Conservation (phyloP, 2,797 vertebrate species). For the Hylomyscus alleni region DNA sequence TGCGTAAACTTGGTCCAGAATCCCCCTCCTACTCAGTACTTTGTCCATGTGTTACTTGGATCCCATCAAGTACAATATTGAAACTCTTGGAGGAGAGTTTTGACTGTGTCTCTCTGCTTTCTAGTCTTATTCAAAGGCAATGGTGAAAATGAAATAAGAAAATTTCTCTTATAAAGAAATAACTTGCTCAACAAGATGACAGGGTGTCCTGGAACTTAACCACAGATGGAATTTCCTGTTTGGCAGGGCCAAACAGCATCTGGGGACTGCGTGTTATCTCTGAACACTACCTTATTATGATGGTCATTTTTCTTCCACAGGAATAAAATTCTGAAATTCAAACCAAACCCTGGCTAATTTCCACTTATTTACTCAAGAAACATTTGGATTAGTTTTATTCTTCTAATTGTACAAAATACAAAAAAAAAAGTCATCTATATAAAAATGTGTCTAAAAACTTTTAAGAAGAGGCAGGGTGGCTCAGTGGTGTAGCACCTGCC, state of each 20-base stretch:
- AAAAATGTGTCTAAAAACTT: not conserved
- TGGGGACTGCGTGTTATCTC: not conserved
- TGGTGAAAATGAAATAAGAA: not conserved
- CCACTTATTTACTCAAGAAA: slow-evolving; percentile 7
- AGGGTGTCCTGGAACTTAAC: not conserved
- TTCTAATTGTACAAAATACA: slow-evolving; percentile 4
- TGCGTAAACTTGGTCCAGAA: slow-evolving; percentile 25
- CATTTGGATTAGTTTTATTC: slow-evolving; percentile 26
- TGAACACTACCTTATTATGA: not conserved
- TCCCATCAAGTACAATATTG: not conserved
- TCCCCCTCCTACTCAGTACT: not conserved
- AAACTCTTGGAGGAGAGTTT: not conserved
- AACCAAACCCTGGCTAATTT: slow-evolving; percentile 29
- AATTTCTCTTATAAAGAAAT: not conserved
- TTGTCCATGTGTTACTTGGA: slow-evolving; percentile 11
- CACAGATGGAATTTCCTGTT: not conserved
- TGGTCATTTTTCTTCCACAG: slow-evolving; percentile 10
- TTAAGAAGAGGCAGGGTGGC: not conserved
- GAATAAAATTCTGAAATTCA: slow-evolving; percentile 45
- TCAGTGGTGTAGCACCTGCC: not conserved
- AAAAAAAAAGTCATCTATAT: not conserved
- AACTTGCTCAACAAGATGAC: not conserved
- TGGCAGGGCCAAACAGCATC: not conserved
- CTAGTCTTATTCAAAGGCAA: slow-evolving; percentile 57
- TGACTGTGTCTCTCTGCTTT: slow-evolving; percentile 20